Evolutionary conservation across 2,888 invertebrate species (phyloP), one percentile per base, ranked within the genome.

Genomic region (Mesochorus sp.): DNA sequence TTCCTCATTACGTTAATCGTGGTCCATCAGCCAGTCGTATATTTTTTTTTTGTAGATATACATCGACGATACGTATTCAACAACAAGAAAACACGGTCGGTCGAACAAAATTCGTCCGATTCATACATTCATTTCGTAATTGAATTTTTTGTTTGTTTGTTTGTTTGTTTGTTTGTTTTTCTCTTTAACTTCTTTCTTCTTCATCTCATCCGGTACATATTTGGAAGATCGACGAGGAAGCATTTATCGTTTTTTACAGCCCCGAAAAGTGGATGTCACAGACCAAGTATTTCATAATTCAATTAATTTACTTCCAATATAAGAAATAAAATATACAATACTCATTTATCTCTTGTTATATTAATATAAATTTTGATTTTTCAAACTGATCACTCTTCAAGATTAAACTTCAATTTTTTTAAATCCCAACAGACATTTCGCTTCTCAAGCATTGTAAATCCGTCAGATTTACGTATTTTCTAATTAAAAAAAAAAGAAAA

Each of bases 151-250:
- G 31, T 24, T 21, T 34, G 14, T 28, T 17, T 55, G 14, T 53
- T 14, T 1, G 21, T 24, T 19, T 28, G 39, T 42, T 39, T 17
- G 21, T 39, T 62, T 61, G 28, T 26, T 21, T 39, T 14, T 57
- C n/a, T 14, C 26, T 57, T 68, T 24, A 17, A n/a, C n/a, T n/a
- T n/a, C n/a, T n/a, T n/a, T n/a, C n/a, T n/a, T n/a, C n/a, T n/a
- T n/a, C n/a, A n/a, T n/a, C n/a, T n/a, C n/a, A n/a, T n/a, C n/a
- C n/a, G n/a, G n/a, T n/a, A n/a, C n/a, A n/a, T 47, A 17, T 57
- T 66, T 73, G 77, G 72, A 77, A 77, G 68, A 77, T 57, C 62
- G 62, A 73, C 73, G 73, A 68, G 77, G 73, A 77, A 77, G 68
- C 68, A 73, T 73, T 64, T 39, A 59, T 73, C 53, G 59, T 72